Conservation (phyloP, 2,113 vertebrate genomes). For the Pedetes capensis region DNA sequence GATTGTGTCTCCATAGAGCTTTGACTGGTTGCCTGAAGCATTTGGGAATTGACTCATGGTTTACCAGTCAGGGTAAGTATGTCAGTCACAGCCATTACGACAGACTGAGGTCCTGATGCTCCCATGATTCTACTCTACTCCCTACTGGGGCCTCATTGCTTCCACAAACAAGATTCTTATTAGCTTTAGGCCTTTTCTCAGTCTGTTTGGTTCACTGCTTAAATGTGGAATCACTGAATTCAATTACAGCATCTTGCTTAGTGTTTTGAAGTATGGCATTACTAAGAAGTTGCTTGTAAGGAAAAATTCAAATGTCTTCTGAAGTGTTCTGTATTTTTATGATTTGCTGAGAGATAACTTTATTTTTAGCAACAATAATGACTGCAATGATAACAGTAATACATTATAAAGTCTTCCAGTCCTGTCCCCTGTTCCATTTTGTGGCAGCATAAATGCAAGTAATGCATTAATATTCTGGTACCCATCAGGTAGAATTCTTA, state of each 20-base stretch:
- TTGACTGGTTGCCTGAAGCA: neutral
- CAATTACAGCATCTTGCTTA: constrained; percentile 35
- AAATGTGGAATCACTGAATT: constrained; percentile 65
- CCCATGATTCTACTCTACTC: neutral
- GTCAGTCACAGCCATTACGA: neutral
- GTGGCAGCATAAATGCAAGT: constrained; percentile 78
- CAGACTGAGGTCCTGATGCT: neutral
- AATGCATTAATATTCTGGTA: constrained; percentile 82
- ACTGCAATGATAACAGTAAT: constrained; percentile 23
- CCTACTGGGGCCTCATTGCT: neutral
- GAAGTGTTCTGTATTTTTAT: neutral
- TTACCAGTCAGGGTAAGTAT: neutral
- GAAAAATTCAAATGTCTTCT: constrained; percentile 1
- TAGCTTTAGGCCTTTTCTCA: constrained; percentile 51
- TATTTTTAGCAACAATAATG: constrained; percentile 59
- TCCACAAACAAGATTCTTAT: constrained; percentile 63
- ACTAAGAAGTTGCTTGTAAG: constrained; percentile 57
- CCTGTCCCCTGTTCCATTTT: constrained; percentile 68
- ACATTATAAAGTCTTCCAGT: constrained; percentile 45
- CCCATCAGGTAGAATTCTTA: constrained; percentile 81
- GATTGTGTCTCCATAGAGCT: neutral
- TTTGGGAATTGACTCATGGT: neutral
- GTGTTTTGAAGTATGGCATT: constrained; percentile 44
- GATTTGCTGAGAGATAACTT: constrained; percentile 17
- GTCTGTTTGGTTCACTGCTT: constrained; percentile 49